Evolutionary conservation across 30 jellyfish, hydroid and myxozoan species (phyloP).

Genomic region (Hydractinia echinata): DNA sequence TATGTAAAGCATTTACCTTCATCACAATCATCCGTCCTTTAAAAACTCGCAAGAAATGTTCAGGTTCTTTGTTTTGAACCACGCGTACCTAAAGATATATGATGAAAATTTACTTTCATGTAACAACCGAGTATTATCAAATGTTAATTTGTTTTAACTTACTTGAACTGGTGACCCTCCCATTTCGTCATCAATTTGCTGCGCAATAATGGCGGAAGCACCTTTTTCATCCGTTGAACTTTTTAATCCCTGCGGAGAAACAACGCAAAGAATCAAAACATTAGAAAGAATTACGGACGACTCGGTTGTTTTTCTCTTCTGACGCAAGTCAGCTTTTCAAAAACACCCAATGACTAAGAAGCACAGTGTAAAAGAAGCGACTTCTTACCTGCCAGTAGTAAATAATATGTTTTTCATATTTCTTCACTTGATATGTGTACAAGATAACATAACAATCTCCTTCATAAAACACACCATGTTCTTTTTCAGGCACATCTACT

Average conservation of each 20-base stretch:
- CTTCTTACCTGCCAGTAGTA: constrained; percentile 92
- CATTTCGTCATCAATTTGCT: constrained; percentile 78
- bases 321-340: background rate
- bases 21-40: constrained; percentile 71
- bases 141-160: background rate
- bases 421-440: constrained; percentile 66
- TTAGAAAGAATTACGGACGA: too few relatives aligned
- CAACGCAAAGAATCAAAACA: too few relatives aligned
- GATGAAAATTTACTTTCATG: background rate
- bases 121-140: background rate
- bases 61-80: constrained; percentile 92
- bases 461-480: constrained; percentile 71
- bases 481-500: constrained; percentile 68
- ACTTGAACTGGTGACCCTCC: constrained; percentile 98
- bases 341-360: background rate
- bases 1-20: constrained; percentile 52
- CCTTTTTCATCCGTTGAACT: constrained; percentile 92
- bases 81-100: constrained; percentile 66
- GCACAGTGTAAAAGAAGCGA: background rate
- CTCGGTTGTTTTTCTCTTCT: background rate
- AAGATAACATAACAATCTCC: constrained; percentile 90
- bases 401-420: constrained; percentile 61
- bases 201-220: constrained; percentile 88
- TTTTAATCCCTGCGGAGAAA: constrained; percentile 60
- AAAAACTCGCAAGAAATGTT: constrained; percentile 73